A percentile compares a stretch with the other conserved stretches of the same genome.
phyloP scores from a whole-genome alignment of 2,888 invertebrate species.

The Carcina quercana region DNA sequence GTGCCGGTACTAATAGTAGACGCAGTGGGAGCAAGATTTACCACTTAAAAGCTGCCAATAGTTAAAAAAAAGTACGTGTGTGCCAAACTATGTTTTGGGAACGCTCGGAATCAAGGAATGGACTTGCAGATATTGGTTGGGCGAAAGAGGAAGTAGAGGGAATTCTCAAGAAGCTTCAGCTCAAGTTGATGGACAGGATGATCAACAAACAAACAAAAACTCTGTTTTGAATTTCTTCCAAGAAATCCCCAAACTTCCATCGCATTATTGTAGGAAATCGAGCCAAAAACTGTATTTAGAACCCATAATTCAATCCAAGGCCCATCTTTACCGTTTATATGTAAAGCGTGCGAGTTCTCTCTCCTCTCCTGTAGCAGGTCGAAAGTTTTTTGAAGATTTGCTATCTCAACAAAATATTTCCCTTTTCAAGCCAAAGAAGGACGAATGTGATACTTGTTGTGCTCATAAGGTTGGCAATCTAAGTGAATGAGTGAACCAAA shows the following conservation, averaged over 20 bases:
- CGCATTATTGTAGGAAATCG: slow-evolving; percentile 21
- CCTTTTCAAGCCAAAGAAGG: slow-evolving; percentile 23
- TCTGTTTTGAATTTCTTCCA: slow-evolving; percentile 4
- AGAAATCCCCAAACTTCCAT: slow-evolving; percentile 21
- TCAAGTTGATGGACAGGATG: slow-evolving; percentile 1
- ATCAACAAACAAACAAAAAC: not conserved
- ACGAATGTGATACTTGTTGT: slow-evolving; percentile 19
- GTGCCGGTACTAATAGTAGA: slow-evolving; percentile 6
- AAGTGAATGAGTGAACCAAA: slow-evolving; percentile 13
- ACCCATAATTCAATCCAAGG: slow-evolving; percentile 21
- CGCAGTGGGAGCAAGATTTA: slow-evolving; percentile 7
- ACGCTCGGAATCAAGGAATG: slow-evolving; percentile 2
- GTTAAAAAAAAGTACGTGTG: slow-evolving; percentile 8
- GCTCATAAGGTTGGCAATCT: slow-evolving; percentile 20
- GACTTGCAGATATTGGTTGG: slow-evolving; percentile 11
- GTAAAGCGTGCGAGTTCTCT: slow-evolving; percentile 14
- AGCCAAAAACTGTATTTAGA: slow-evolving; percentile 23
- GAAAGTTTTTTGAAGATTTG: slow-evolving; percentile 20
- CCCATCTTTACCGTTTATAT: slow-evolving; percentile 19
- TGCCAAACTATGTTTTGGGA: slow-evolving; percentile 5
- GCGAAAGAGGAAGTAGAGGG: not conserved
- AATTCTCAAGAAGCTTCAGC: slow-evolving; percentile 1
- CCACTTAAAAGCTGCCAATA: slow-evolving; percentile 4
- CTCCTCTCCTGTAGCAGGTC: slow-evolving; percentile 15
- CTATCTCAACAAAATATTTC: slow-evolving; percentile 20